Evolutionary conservation across 2,888 invertebrate species (phyloP), one percentile per base, ranked within the genome.

Genomic region (Linnaemya tessellans): DNA sequence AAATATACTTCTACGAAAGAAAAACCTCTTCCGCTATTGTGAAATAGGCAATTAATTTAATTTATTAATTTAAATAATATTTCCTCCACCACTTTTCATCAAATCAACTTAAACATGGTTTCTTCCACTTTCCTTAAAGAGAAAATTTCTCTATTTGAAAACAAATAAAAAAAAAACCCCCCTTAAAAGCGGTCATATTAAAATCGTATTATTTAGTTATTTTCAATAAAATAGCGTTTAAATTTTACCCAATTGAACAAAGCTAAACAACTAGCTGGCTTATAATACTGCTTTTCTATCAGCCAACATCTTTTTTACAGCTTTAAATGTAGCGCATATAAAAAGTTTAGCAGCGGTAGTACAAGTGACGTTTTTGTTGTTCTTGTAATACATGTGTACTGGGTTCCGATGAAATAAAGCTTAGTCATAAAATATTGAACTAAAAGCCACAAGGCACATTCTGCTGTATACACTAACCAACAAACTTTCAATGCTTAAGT

Each of bases 361-460:
- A 20, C n/a, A n/a, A 41, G 7, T 15, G 11, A 49, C 3, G 41
- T 11, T 11, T 1, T 58, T n/a, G 49, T 60, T 46, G 35, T n/a
- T 58, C 20, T 15, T 46, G 58, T 67, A 54, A 30, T 22, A 51
- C 49, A 62, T 43, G 35, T 20, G 35, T 20, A 67, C 58, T 73
- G 62, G 67, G 41, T 86, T 71, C 9, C 35, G 49, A 68, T 62
- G 82, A 84, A 77, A 82, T 82, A 77, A 62, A 75, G 84, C 78
- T 70, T 68, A 78, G 81, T 81, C 85, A 86, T 86, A 87, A 87
- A 85, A 84, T 84, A 84, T 84, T 73, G 86, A 80, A 81, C 65
- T 67, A 73, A 81, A 84, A 77, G 79, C 85, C 80, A 85, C 71
- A 84, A 84, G 83, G 75, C 80, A 62, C 60, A 68, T 65, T 9